Evolutionary conservation across 2,888 invertebrate species (phyloP).

Genomic region (Drosophila lacicola): DNA sequence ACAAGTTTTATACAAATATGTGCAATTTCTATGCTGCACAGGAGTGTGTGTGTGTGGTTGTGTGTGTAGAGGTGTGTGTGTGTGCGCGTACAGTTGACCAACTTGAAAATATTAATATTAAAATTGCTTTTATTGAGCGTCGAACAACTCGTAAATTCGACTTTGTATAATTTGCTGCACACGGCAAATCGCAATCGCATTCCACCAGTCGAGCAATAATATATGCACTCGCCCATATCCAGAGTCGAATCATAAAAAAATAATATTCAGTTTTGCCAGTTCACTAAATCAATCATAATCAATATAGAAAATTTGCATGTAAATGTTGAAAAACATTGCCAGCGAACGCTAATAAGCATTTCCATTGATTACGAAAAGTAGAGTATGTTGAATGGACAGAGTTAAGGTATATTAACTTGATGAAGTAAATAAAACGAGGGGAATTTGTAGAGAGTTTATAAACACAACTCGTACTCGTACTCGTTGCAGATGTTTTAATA

Average conservation of each 20-base stretch:
- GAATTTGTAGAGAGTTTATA: too few species aligned
- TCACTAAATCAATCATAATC: slow-evolving; percentile 72
- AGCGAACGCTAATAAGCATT: slow-evolving; percentile 21
- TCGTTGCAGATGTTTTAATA: too few species aligned
- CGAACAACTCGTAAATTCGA: slow-evolving; percentile 60
- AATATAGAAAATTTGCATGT: slow-evolving; percentile 43
- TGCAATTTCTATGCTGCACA: slow-evolving; percentile 34
- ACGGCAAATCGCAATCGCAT: slow-evolving; percentile 31
- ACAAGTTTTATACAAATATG: slow-evolving; percentile 37
- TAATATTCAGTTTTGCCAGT: slow-evolving; percentile 49
- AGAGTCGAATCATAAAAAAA: slow-evolving; percentile 49
- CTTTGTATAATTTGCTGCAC: slow-evolving; percentile 63
- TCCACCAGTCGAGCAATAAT: slow-evolving; percentile 17
- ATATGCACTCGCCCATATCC: slow-evolving; percentile 14
- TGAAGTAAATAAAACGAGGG: background rate
- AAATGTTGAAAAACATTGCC: slow-evolving; percentile 16
- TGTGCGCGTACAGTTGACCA: slow-evolving; percentile 30
- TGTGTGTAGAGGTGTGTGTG: background rate
- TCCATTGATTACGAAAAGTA: slow-evolving; percentile 25
- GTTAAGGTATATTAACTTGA: background rate
- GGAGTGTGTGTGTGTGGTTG: background rate
- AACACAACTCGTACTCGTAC: too few species aligned
- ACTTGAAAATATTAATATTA: slow-evolving; percentile 68
- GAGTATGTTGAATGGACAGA: background rate
- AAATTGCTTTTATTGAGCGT: slow-evolving; percentile 69